Conservation (phyloP, 1,140 invertebrate genomes). For the Cephus cinctus region DNA sequence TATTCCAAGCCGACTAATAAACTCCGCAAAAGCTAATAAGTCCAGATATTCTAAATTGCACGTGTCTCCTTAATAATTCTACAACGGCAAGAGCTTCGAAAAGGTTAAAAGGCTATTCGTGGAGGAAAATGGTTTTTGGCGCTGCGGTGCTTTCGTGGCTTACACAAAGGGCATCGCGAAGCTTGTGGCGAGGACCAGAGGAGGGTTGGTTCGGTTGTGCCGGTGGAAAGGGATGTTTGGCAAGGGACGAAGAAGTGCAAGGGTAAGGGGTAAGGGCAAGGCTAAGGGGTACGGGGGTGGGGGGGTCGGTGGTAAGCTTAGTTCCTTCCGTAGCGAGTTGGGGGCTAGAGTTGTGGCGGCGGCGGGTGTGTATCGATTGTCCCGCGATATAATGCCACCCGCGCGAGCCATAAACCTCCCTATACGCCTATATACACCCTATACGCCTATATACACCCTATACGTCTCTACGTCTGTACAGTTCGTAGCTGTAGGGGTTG, state of each 20-base stretch:
- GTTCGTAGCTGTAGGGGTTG: too few species aligned
- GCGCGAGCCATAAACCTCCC: too few species aligned
- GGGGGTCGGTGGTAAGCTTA: constrained; percentile 30
- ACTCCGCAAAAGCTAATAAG: too few species aligned
- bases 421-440: too few species aligned
- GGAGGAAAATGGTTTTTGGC: constrained; percentile 30
- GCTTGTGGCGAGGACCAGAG: too few species aligned
- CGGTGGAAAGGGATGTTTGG: constrained; percentile 27
- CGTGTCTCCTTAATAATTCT: too few species aligned
- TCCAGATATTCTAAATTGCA: too few species aligned
- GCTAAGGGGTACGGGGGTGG: constrained; percentile 11
- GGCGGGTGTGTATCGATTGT: constrained; percentile 50
- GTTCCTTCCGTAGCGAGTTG: constrained; percentile 31
- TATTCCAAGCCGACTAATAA: background rate
- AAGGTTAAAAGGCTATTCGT: constrained; percentile 2
- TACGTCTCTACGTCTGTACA: too few species aligned
- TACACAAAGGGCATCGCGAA: constrained; percentile 38
- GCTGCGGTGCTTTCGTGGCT: constrained; percentile 28
- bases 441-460: too few species aligned
- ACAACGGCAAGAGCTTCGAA: too few species aligned
- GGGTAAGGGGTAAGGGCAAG: background rate
- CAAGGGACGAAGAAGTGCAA: constrained; percentile 6
- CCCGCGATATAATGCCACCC: constrained; percentile 41
- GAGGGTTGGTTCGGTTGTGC: constrained; percentile 37
- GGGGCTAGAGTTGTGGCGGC: constrained; percentile 36